Conservation (phyloP, 2,113 vertebrate genomes). For the Anthoscopus minutus region DNA sequence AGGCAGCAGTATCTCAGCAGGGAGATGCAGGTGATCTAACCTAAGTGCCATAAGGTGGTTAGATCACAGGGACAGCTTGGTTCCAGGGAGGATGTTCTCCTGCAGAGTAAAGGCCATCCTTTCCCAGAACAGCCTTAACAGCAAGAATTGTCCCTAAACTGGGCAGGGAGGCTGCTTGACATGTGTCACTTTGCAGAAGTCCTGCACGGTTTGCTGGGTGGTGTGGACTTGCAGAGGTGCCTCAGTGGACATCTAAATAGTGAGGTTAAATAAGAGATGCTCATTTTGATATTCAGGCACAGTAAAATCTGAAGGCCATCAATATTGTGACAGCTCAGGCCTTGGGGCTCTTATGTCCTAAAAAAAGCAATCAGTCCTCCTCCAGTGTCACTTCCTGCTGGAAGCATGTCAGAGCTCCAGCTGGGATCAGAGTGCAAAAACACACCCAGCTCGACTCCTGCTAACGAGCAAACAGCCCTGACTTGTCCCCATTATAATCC, state of each 20-base stretch:
- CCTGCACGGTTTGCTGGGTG: not conserved
- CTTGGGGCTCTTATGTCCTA: not conserved
- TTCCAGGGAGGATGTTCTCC: not conserved
- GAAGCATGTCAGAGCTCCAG: not conserved
- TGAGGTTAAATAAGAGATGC: not conserved
- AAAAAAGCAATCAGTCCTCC: not conserved
- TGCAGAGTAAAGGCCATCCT: not conserved
- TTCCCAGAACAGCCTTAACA: not conserved
- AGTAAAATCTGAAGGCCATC: fast-evolving
- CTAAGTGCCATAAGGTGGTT: not conserved
- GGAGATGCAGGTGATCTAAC: not conserved
- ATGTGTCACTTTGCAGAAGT: not conserved
- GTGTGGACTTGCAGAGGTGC: not conserved
- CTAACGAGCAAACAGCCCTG: not conserved
- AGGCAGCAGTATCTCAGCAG: not conserved
- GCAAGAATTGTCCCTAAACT: not conserved
- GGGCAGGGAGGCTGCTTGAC: not conserved
- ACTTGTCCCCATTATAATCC: not conserved
- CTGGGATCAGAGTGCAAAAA: not conserved
- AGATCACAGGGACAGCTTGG: not conserved
- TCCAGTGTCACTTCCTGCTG: not conserved
- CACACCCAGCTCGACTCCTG: not conserved
- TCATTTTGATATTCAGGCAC: not conserved
- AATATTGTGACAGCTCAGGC: not conserved
- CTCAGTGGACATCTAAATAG: not conserved